These are phyloP conservation scores for Bathynomus jamesi DNA, from an alignment of 1,140 invertebrate genomes.

Conservation along the genomic window DNA sequence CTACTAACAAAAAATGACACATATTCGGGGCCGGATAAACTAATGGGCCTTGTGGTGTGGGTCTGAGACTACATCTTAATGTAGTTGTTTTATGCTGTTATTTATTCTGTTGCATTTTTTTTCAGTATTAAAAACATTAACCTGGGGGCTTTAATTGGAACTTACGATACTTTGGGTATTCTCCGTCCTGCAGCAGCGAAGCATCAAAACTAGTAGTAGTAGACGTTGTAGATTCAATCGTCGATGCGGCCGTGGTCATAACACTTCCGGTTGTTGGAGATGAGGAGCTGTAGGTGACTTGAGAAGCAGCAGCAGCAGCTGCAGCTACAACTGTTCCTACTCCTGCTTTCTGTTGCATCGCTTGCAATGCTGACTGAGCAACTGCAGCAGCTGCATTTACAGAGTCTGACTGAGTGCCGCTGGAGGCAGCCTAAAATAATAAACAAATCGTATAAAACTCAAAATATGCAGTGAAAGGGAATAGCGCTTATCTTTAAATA, in stretches of 20 bases:
- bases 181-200: neutral
- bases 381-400: conserved; percentile 83
- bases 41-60: too few species aligned
- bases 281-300: conserved; percentile 14
- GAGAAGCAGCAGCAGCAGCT: conserved; percentile 33
- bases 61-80: too few species aligned
- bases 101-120: too few species aligned
- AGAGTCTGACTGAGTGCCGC: conserved; percentile 46
- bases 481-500: too few species aligned
- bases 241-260: conserved; percentile 19
- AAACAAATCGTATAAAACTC: too few species aligned
- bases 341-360: conserved; percentile 51
- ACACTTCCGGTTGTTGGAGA: conserved; percentile 21
- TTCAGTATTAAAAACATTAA: too few species aligned
- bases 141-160: too few species aligned
- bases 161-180: conserved; percentile 18
- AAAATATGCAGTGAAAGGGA: too few species aligned
- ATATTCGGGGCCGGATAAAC: too few species aligned
- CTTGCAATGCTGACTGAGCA: conserved; percentile 76
- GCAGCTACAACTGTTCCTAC: conserved; percentile 17
- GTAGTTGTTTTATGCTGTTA: too few species aligned
- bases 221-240: conserved; percentile 11
- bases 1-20: too few species aligned
- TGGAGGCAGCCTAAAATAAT: conserved; percentile 5
- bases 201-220: neutral